Evolutionary conservation across 92 coral and sea anemone species (phyloP).

Genomic region (Zoanthus sociatus): DNA sequence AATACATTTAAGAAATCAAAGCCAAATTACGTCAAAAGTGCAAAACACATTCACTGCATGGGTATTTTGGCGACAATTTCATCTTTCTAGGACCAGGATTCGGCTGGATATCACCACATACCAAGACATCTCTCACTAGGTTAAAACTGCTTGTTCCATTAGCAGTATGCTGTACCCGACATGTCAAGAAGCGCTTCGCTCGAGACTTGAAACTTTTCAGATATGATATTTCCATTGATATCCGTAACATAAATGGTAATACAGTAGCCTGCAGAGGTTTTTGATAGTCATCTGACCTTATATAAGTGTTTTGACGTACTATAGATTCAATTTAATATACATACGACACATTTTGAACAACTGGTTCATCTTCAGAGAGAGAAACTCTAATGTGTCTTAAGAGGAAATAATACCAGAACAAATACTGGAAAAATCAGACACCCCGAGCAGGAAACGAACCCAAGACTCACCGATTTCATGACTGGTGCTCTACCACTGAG

Average conservation of each 20-base stretch:
- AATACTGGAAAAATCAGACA: no score
- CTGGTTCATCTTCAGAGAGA: no score
- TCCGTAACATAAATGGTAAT: slow-evolving; percentile 30
- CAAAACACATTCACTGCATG: slow-evolving; percentile 56
- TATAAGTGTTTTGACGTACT: slow-evolving; percentile 17
- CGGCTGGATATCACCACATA: slow-evolving; percentile 50
- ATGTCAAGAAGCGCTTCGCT: slow-evolving; percentile 35
- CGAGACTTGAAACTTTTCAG: slow-evolving; percentile 41
- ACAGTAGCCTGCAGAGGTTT: slow-evolving; percentile 33
- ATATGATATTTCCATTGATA: slow-evolving; percentile 9
- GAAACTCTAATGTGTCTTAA: no score
- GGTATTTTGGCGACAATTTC: slow-evolving; percentile 46
- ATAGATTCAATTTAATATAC: background rate
- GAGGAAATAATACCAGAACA: no score
- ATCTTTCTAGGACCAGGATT: slow-evolving; percentile 55
- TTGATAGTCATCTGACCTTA: slow-evolving; percentile 21
- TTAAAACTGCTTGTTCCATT: slow-evolving; percentile 54
- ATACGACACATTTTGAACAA: no score
- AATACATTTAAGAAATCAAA: no score
- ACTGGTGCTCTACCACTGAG: no score
- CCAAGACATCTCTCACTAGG: slow-evolving; percentile 34
- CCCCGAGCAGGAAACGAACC: no score
- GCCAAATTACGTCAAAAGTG: no score
- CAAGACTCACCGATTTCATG: no score
- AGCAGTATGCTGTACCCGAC: slow-evolving; percentile 19